Percentiles rank a stretch among this genome's conserved stretches.
Evolutionary conservation across 2,888 invertebrate species (phyloP).

Genomic region (Syritta pipiens): DNA sequence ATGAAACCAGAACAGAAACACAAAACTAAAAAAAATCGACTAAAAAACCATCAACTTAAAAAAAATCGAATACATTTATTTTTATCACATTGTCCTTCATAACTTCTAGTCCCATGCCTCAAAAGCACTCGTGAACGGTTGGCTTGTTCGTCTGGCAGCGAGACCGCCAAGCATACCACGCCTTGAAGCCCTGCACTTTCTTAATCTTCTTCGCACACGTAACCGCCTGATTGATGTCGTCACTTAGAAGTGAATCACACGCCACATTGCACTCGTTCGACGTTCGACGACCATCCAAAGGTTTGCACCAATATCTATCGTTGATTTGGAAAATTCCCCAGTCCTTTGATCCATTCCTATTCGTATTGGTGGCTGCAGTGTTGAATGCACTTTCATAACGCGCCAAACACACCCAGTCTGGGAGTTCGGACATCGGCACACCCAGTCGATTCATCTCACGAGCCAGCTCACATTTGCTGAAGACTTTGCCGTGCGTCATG

Average conservation of each 20-base stretch:
- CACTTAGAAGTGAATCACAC: constrained; percentile 72
- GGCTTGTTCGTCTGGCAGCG: constrained; percentile 73
- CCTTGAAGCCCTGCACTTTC: constrained; percentile 73
- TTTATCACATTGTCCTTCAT: too few species aligned
- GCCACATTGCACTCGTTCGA: constrained; percentile 73
- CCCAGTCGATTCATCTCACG: constrained; percentile 73
- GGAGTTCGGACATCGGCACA: constrained; percentile 72
- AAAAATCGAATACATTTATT: too few species aligned
- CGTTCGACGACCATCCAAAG: constrained; percentile 71
- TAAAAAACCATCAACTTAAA: too few species aligned
- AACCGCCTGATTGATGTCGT: constrained; percentile 73
- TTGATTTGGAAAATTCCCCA: constrained; percentile 77
- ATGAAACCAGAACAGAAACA: too few species aligned
- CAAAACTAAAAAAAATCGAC: too few species aligned
- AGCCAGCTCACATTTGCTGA: constrained; percentile 74
- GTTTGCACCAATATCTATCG: constrained; percentile 76
- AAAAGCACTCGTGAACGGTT: constrained; percentile 72
- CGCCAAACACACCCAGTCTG: constrained; percentile 80
- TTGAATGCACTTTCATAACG: constrained; percentile 80
- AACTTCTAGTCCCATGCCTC: too few species aligned
- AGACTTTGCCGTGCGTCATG: not conserved
- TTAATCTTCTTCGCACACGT: constrained; percentile 74
- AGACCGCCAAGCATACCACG: constrained; percentile 76
- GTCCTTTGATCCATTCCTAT: constrained; percentile 80
- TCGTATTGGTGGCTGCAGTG: constrained; percentile 78